These are phyloP conservation scores for Dilophus febrilis DNA, from an alignment of 2,888 invertebrate genomes.

Conservation along the genomic window DNA sequence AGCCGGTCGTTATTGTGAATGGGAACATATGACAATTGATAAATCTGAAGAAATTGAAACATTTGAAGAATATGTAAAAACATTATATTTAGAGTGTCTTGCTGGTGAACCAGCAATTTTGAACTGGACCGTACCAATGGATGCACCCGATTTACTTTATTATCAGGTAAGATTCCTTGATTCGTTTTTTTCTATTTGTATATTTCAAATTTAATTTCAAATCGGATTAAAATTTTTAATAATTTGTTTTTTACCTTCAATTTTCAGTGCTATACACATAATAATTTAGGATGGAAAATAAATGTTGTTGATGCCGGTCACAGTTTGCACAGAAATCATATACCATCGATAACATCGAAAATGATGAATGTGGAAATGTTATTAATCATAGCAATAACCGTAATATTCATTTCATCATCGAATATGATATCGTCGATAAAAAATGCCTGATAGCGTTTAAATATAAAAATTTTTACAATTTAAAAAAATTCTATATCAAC, in stretches of 20 bases:
- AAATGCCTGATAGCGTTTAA: constrained; percentile 4
- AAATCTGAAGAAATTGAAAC: constrained; percentile 51
- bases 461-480: background rate
- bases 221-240: background rate
- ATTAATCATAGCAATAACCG: background rate
- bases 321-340: constrained; percentile 8
- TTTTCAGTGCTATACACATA: constrained; percentile 79
- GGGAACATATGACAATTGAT: constrained; percentile 64
- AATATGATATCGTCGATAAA: background rate
- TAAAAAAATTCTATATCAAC: constrained; percentile 16
- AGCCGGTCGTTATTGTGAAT: constrained; percentile 78
- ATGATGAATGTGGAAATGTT: background rate
- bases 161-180: constrained; percentile 56
- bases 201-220: constrained; percentile 3
- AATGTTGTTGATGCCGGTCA: constrained; percentile 59
- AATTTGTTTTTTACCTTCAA: constrained; percentile 1
- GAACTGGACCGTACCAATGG: constrained; percentile 70
- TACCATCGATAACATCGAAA: constrained; percentile 3
- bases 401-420: background rate
- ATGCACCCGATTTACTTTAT: constrained; percentile 70
- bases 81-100: constrained; percentile 57
- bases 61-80: constrained; percentile 61
- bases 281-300: constrained; percentile 84
- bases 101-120: constrained; percentile 58
- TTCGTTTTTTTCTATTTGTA: background rate